Percentiles rank a stretch among this genome's conserved stretches.
Evolutionary conservation across 1,140 invertebrate genomes (phyloP).

Genomic region (Archegozetes longisetosus): DNA sequence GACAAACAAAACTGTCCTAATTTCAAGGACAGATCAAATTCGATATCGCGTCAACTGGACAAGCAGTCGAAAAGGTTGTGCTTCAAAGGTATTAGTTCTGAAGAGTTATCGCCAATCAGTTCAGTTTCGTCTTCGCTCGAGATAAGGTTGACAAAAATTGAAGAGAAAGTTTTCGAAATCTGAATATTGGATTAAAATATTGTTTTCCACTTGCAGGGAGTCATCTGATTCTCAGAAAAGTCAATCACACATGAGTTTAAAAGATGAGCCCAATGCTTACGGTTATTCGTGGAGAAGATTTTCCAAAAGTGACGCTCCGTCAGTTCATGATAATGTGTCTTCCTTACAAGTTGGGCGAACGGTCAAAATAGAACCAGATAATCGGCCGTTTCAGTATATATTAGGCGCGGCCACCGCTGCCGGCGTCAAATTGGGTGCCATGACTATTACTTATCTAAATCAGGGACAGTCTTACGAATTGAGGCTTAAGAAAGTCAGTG

Average conservation of each 20-base stretch:
- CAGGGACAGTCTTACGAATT: constrained; percentile 93
- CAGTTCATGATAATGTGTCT: constrained; percentile 3
- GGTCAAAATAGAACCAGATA: constrained; percentile 1
- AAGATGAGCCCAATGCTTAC: no score
- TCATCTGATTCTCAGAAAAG: no score
- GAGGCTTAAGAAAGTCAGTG: constrained; percentile 82
- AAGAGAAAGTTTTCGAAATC: no score
- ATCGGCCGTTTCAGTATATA: constrained; percentile 63
- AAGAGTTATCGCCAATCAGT: background rate
- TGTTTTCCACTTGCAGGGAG: no score
- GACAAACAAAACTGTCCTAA: background rate
- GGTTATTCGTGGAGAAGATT: constrained; percentile 10
- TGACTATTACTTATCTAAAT: constrained; percentile 87
- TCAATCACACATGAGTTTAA: no score
- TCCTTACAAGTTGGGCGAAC: constrained; percentile 10
- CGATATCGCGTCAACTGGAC: background rate
- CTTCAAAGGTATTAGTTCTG: background rate
- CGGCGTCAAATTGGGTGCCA: constrained; percentile 85
- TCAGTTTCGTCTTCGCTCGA: background rate
- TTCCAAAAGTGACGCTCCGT: constrained; percentile 11
- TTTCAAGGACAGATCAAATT: background rate
- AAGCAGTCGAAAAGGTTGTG: background rate
- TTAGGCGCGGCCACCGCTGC: constrained; percentile 86
- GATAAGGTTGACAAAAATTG: background rate
- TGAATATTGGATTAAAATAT: no score